Evolutionary conservation across 2,888 invertebrate species (phyloP).

Genomic region (Gasteruption jaculator): DNA sequence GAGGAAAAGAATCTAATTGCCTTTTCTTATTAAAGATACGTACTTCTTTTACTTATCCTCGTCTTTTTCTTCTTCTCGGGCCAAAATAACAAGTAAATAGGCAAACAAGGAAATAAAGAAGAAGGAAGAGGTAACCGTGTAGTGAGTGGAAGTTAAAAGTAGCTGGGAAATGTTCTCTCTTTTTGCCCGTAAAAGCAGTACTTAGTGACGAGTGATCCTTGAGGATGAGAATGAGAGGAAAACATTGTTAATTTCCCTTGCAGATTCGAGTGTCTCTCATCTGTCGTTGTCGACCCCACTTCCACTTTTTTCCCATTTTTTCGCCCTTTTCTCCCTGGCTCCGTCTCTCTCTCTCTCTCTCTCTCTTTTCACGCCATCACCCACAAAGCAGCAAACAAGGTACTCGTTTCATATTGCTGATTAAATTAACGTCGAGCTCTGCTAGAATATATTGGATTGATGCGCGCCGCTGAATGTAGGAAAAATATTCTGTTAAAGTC

Average conservation of each 20-base stretch:
- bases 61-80: no score
- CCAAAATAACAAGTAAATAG: no score
- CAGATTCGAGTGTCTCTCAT: slow-evolving; percentile 36
- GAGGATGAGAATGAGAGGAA: slow-evolving; percentile 35
- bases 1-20: not conserved
- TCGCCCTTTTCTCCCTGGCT: slow-evolving; percentile 5
- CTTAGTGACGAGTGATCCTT: slow-evolving; percentile 39
- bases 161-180: no score
- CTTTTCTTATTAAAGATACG: no score
- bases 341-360: slow-evolving; percentile 5
- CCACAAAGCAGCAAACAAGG: no score
- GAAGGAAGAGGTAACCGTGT: no score
- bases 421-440: slow-evolving; percentile 34
- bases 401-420: slow-evolving; percentile 35
- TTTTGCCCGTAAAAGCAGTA: slow-evolving; percentile 17
- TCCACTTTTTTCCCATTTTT: slow-evolving; percentile 1
- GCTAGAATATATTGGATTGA: no score
- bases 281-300: slow-evolving; percentile 1
- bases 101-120: no score
- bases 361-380: slow-evolving; percentile 18
- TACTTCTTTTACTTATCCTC: no score
- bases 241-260: slow-evolving; percentile 45
- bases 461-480: no score
- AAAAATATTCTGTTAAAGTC: no score
- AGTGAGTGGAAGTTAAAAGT: no score